Percentiles rank a stretch among this genome's conserved stretches.
Evolutionary conservation across 2,113 vertebrate species (phyloP).

Genomic region (Tragelaphus buxtoni): DNA sequence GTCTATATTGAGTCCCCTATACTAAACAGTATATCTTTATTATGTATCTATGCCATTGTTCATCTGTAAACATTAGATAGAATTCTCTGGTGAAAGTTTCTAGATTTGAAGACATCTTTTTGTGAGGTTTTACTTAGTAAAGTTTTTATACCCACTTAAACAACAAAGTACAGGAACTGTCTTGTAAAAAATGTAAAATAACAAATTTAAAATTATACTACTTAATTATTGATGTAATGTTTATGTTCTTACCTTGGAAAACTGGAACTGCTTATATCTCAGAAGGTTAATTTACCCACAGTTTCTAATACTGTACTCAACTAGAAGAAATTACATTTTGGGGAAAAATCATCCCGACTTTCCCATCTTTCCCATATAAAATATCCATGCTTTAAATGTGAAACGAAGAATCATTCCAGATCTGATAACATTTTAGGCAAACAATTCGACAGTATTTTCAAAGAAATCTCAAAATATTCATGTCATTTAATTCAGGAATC

Average conservation of each 20-base stretch:
- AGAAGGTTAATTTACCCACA: not conserved
- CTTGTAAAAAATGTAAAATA: not conserved
- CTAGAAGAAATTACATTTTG: not conserved
- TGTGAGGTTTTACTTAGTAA: not conserved
- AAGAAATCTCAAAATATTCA: conserved; percentile 3
- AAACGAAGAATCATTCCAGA: not conserved
- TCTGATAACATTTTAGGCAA: not conserved
- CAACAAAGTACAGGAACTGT: not conserved
- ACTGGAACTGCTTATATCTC: not conserved
- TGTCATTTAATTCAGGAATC: not conserved
- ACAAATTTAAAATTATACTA: not conserved
- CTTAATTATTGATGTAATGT: conserved; percentile 17
- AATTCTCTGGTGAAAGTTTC: not conserved
- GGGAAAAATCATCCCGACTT: not conserved
- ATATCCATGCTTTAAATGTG: not conserved
- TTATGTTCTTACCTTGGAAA: not conserved
- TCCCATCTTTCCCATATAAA: not conserved
- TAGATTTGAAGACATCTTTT: not conserved
- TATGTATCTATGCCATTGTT: not conserved
- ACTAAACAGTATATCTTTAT: not conserved
- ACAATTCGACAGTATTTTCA: not conserved
- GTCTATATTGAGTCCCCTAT: too few species aligned
- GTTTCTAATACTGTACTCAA: not conserved
- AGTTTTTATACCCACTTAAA: not conserved
- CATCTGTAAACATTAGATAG: not conserved